These are phyloP conservation scores for Actinemys pallida DNA, from an alignment of 2,113 vertebrate species.

Conservation along the genomic window DNA sequence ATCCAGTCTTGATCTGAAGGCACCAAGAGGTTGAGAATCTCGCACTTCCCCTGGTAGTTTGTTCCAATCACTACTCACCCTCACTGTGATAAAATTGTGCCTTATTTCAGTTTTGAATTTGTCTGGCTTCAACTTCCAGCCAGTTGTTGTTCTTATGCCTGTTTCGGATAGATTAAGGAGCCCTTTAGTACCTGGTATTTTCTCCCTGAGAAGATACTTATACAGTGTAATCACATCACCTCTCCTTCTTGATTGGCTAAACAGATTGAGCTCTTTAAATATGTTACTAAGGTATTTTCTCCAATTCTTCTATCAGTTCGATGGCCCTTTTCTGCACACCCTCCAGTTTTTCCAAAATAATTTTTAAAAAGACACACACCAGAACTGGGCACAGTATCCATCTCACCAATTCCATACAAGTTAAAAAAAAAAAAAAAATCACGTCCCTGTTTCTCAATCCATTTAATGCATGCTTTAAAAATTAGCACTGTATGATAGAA, in stretches of 20 bases:
- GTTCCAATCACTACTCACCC: not conserved
- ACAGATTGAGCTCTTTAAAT: constrained; percentile 30
- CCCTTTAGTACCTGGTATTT: not conserved
- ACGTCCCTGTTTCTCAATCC: not conserved
- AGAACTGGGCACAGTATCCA: not conserved
- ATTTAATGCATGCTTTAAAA: not conserved
- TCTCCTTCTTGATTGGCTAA: constrained; percentile 46
- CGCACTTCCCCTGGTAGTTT: rapidly evolving
- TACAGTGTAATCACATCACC: constrained; percentile 47
- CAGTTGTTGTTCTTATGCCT: not conserved
- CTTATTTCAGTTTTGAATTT: constrained; percentile 34
- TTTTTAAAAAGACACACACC: not conserved
- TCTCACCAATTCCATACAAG: not conserved
- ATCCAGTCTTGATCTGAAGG: rapidly evolving
- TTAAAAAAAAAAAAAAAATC: too few species aligned
- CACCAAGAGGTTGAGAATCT: not conserved
- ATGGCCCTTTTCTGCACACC: not conserved
- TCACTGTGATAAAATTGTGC: not conserved
- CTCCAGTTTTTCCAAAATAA: too few species aligned
- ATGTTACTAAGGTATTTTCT: constrained; percentile 29
- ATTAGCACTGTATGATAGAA: not conserved
- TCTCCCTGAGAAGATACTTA: not conserved
- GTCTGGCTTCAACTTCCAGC: constrained; percentile 1
- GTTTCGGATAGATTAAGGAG: constrained; percentile 7
- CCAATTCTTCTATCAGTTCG: constrained; percentile 14